These are phyloP conservation scores for Diarsia dahlii DNA, from an alignment of 2,888 invertebrate species.

Conservation along the genomic window DNA sequence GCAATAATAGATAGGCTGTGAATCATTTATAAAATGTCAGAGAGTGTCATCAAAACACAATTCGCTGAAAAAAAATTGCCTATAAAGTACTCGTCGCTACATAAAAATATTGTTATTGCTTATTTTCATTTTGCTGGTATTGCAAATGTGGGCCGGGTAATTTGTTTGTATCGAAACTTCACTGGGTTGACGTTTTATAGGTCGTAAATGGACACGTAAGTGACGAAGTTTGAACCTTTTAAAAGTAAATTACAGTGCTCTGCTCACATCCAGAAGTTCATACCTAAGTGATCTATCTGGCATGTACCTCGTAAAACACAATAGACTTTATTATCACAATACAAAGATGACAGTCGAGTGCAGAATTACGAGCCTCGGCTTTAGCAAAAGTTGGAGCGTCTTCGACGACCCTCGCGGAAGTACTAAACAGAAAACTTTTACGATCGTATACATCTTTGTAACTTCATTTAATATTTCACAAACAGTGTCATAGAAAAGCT, in stretches of 20 bases:
- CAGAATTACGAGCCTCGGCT: conserved; percentile 52
- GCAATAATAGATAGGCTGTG: conserved; percentile 8
- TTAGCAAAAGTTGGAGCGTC: conserved; percentile 44
- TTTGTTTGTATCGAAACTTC: conserved; percentile 58
- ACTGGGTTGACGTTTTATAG: conserved; percentile 50
- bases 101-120: conserved; percentile 65
- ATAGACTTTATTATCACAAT: conserved; percentile 51
- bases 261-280: conserved; percentile 8
- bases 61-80: conserved; percentile 50
- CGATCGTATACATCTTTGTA: conserved; percentile 68
- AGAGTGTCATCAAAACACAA: conserved; percentile 48
- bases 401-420: conserved; percentile 63
- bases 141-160: conserved; percentile 48
- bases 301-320: conserved; percentile 22
- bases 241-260: conserved; percentile 47
- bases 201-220: conserved; percentile 48
- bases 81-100: conserved; percentile 57
- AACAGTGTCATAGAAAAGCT: conserved; percentile 69
- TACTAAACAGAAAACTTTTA: conserved; percentile 73
- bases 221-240: conserved; percentile 52
- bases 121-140: conserved; percentile 57
- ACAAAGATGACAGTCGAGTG: conserved; percentile 62
- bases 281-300: conserved; percentile 43
- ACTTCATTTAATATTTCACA: conserved; percentile 70
- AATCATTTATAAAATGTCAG: conserved; percentile 39